Conservation (phyloP, 2,888 invertebrate species). For the Brenthis hecate region DNA sequence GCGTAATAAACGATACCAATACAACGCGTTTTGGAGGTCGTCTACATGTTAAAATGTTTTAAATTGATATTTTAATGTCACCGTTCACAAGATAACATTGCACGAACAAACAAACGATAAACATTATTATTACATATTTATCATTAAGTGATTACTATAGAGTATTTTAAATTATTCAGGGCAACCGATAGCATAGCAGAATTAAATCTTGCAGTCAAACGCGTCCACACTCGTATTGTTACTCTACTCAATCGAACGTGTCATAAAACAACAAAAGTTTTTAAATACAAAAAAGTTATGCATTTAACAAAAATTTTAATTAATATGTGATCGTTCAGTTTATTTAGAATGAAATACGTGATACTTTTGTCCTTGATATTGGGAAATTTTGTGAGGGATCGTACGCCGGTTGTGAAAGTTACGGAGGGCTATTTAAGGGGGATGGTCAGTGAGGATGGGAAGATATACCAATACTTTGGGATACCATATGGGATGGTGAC, state of each 20-base stretch:
- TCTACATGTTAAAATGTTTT: no score
- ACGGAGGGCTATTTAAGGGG: conserved; percentile 63
- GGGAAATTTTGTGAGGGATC: conserved; percentile 63
- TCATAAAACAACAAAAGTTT: not conserved
- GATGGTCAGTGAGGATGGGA: conserved; percentile 59
- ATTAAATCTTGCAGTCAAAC: not conserved
- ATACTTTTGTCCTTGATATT: conserved; percentile 61
- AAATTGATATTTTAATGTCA: no score
- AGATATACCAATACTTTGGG: conserved; percentile 66
- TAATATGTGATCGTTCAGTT: not conserved
- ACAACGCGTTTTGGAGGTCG: no score
- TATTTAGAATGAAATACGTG: conserved; percentile 63
- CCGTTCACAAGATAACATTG: no score
- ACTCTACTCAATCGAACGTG: not conserved
- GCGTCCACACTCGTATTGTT: conserved; percentile 3
- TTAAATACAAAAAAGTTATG: not conserved
- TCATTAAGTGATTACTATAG: not conserved
- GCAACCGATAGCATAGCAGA: conserved; percentile 7
- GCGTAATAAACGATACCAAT: no score
- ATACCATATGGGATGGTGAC: conserved; percentile 70
- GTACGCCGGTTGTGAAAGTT: conserved; percentile 61
- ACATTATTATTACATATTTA: not conserved
- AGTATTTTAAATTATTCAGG: not conserved
- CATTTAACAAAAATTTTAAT: not conserved
- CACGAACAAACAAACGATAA: no score